Conservation (phyloP, 2,113 vertebrate species). For the Illadopsis cleaveri region DNA sequence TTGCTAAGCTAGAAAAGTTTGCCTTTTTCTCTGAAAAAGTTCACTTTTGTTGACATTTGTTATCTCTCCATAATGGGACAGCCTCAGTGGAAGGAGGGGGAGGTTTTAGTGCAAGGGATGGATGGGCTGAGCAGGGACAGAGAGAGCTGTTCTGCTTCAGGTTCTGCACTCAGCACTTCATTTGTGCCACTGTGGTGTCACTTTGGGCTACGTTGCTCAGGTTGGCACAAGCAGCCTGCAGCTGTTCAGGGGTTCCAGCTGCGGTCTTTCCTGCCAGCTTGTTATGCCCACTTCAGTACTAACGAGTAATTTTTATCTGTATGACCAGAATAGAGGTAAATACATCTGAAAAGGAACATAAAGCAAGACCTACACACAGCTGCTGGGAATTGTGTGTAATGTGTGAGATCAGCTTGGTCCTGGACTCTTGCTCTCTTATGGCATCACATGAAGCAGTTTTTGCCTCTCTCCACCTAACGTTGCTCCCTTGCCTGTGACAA, state of each 20-base stretch:
- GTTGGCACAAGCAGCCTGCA: not conserved
- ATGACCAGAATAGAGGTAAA: not conserved
- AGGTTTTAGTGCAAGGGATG: not conserved
- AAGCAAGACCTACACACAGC: not conserved
- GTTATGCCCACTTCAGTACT: not conserved
- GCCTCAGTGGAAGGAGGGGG: not conserved
- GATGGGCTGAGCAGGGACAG: not conserved
- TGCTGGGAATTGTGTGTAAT: not conserved
- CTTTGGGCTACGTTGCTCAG: not conserved
- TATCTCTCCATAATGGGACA: not conserved
- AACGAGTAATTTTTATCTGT: not conserved
- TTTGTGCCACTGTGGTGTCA: not conserved
- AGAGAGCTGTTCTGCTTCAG: not conserved
- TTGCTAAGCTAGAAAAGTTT: not conserved
- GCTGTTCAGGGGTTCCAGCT: not conserved
- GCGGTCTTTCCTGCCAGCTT: not conserved
- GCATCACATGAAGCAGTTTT: not conserved
- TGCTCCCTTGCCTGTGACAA: not conserved
- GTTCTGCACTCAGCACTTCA: not conserved
- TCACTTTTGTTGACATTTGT: not conserved
- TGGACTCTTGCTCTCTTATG: accelerated
- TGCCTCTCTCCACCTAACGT: not conserved
- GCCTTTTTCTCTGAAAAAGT: not conserved
- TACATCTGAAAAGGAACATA: not conserved
- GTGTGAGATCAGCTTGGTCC: not conserved